phyloP scores from a whole-genome alignment of 2,888 invertebrate species.

The Leptinotarsa haldemani region DNA sequence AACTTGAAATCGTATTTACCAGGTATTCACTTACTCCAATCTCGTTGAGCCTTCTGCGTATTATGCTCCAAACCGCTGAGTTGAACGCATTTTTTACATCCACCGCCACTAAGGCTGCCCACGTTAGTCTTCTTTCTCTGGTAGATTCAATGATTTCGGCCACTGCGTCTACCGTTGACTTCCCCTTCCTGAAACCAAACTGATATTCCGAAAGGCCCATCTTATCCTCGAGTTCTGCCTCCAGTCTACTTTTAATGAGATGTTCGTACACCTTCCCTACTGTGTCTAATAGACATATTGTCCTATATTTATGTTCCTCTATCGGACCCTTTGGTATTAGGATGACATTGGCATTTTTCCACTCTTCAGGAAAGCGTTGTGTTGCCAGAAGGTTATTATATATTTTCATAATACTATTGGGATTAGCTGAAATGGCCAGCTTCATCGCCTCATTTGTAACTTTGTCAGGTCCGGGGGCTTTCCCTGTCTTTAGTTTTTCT shows the following conservation, averaged over 20 bases:
- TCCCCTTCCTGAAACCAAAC: slow-evolving; percentile 27
- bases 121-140: background rate
- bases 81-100: no score
- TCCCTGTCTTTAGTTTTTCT: slow-evolving; percentile 17
- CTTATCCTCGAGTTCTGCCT: slow-evolving; percentile 17
- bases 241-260: slow-evolving; percentile 25
- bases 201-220: slow-evolving; percentile 13
- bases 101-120: slow-evolving; percentile 15
- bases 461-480: slow-evolving; percentile 15
- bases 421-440: background rate
- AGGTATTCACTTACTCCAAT: slow-evolving; percentile 12
- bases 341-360: slow-evolving; percentile 34
- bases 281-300: slow-evolving; percentile 22
- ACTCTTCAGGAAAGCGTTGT: slow-evolving; percentile 32
- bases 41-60: slow-evolving; percentile 11
- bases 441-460: slow-evolving; percentile 14
- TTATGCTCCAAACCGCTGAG: slow-evolving; percentile 22
- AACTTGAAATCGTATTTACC: slow-evolving; percentile 19
- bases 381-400: slow-evolving; percentile 26
- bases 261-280: slow-evolving; percentile 32
- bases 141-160: slow-evolving; percentile 5
- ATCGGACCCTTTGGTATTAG: slow-evolving; percentile 32
- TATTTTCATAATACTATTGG: background rate
- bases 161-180: slow-evolving; percentile 26
- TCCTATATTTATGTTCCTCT: slow-evolving; percentile 11